These are phyloP conservation scores for Magallana nippona DNA, from an alignment of 2,888 invertebrate genomes.

Conservation along the genomic window DNA sequence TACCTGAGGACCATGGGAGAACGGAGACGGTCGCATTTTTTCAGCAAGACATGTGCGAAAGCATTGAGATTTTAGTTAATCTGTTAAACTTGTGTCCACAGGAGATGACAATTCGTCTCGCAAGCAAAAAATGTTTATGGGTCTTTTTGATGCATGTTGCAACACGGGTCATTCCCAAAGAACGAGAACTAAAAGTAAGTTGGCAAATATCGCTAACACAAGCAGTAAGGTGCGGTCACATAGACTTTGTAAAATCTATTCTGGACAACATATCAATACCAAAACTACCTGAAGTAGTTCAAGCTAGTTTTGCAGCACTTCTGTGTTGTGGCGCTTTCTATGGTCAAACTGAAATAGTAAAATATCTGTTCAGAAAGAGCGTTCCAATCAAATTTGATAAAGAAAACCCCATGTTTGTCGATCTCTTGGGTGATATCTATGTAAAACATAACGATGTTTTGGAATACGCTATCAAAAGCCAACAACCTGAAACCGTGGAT, in stretches of 20 bases:
- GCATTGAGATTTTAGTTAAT: not conserved
- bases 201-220: slow-evolving; percentile 44
- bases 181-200: slow-evolving; percentile 32
- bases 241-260: slow-evolving; percentile 44
- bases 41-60: not conserved
- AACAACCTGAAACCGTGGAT: slow-evolving; percentile 39
- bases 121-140: slow-evolving; percentile 46
- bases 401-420: slow-evolving; percentile 23
- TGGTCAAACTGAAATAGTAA: slow-evolving; percentile 48
- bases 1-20: not conserved
- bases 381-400: slow-evolving; percentile 35
- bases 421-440: slow-evolving; percentile 41
- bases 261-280: slow-evolving; percentile 40
- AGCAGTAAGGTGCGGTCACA: slow-evolving; percentile 40
- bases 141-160: slow-evolving; percentile 35
- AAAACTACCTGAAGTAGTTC: slow-evolving; percentile 39
- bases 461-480: slow-evolving; percentile 47
- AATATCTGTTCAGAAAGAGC: slow-evolving; percentile 41
- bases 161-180: slow-evolving; percentile 5
- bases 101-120: slow-evolving; percentile 34
- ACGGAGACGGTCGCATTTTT: not conserved
- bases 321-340: slow-evolving; percentile 38
- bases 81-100: not conserved
- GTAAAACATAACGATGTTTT: slow-evolving; percentile 37
- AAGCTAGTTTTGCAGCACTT: slow-evolving; percentile 45